Percentiles rank a stretch among this genome's conserved stretches.
Evolutionary conservation across 2,113 vertebrate species (phyloP).

Genomic region (Pardalotus punctatus): DNA sequence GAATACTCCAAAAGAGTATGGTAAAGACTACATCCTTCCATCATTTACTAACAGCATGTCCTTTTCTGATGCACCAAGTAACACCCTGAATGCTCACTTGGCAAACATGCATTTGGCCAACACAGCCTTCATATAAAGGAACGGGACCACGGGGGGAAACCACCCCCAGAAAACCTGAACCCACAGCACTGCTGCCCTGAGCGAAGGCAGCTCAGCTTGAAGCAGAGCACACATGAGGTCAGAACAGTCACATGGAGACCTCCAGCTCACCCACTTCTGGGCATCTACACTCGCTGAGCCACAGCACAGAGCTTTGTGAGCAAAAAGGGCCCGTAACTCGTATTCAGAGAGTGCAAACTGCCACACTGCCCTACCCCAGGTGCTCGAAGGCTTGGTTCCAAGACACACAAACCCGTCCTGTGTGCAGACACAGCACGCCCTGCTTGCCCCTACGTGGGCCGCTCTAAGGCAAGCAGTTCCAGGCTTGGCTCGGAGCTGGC

Average conservation of each 20-base stretch:
- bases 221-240: background rate
- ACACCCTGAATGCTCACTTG: background rate
- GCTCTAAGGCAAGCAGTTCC: background rate
- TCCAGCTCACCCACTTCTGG: background rate
- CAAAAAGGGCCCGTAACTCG: fast-evolving
- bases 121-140: background rate
- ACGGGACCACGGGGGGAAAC: background rate
- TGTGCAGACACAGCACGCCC: background rate
- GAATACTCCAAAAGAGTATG: background rate
- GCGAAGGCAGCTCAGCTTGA: too few species aligned
- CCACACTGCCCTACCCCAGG: background rate
- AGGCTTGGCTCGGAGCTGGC: background rate
- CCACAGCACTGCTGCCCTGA: background rate
- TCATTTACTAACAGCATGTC: background rate
- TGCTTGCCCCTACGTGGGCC: background rate
- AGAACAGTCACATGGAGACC: fast-evolving
- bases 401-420: background rate
- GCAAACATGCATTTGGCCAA: background rate
- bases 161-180: too few species aligned
- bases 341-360: fast-evolving
- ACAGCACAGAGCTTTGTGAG: background rate
- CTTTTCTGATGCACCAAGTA: background rate
- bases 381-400: background rate
- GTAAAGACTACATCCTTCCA: background rate
- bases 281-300: background rate